phyloP scores from a whole-genome alignment of 2,113 vertebrate species.

The Cricetomys ansorgei region DNA sequence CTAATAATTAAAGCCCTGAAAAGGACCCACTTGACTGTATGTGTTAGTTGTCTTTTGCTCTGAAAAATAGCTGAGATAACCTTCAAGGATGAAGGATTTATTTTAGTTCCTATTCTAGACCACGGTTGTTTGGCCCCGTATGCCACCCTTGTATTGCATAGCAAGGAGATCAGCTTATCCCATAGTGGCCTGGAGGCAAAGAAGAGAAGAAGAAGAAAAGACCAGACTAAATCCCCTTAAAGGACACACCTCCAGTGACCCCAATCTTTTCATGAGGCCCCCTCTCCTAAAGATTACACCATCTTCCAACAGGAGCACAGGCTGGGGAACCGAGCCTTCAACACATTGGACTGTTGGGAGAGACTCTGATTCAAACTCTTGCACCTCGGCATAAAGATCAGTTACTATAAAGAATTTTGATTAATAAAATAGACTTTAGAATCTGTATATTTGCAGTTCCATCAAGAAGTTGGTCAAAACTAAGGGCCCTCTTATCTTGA shows the following conservation, averaged over 20 bases:
- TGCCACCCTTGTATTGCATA: background rate
- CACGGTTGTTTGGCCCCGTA: background rate
- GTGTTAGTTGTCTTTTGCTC: background rate
- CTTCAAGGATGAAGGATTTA: background rate
- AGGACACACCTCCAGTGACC: background rate
- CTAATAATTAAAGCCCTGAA: background rate
- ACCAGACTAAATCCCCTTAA: background rate
- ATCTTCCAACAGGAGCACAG: background rate
- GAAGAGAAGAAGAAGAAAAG: background rate
- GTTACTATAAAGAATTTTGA: background rate
- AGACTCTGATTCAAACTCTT: background rate
- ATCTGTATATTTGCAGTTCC: slow-evolving; percentile 5
- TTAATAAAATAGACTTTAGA: background rate
- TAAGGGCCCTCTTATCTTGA: background rate
- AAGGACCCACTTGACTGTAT: background rate
- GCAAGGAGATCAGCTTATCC: background rate
- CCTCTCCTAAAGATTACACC: background rate
- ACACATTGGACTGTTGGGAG: background rate
- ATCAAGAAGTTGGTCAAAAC: background rate
- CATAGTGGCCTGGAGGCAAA: background rate
- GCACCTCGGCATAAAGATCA: background rate
- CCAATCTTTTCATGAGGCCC: background rate
- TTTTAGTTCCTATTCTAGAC: background rate
- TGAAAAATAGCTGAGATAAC: background rate
- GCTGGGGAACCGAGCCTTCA: background rate